Conservation (phyloP, 2,888 invertebrate species). For the Agrochola litura region DNA sequence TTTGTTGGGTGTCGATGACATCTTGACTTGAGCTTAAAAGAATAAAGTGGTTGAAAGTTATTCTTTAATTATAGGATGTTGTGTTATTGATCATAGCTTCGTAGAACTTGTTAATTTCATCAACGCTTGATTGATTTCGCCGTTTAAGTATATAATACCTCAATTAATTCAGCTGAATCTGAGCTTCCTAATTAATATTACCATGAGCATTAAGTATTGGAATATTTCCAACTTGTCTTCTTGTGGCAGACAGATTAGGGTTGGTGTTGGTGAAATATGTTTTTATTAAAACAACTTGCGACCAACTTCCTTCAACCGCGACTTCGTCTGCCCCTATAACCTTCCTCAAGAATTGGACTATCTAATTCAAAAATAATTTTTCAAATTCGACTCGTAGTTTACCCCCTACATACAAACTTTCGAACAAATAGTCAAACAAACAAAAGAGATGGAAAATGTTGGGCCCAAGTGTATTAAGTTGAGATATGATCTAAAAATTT, state of each 20-base stretch:
- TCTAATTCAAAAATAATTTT: no score
- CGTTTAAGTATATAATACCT: background rate
- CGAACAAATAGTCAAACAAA: no score
- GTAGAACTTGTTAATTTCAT: background rate
- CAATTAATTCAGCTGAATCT: background rate
- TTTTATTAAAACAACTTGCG: no score
- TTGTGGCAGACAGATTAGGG: background rate
- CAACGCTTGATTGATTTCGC: background rate
- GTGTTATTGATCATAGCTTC: background rate
- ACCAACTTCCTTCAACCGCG: no score
- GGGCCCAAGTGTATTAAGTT: no score
- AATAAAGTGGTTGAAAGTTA: slow-evolving; percentile 12
- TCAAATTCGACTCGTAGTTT: no score
- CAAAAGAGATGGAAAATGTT: no score
- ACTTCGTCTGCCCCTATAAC: no score
- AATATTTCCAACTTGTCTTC: no score
- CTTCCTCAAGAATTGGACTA: no score
- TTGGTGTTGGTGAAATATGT: background rate
- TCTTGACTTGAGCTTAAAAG: slow-evolving; percentile 6
- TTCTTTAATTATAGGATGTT: background rate
- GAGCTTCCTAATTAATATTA: background rate
- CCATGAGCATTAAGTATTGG: background rate
- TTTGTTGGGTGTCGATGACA: slow-evolving; percentile 28
- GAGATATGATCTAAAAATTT: no score
- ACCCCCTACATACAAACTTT: no score